Evolutionary conservation across 2,888 invertebrate species (phyloP).

Genomic region (Scaptomyza parva): DNA sequence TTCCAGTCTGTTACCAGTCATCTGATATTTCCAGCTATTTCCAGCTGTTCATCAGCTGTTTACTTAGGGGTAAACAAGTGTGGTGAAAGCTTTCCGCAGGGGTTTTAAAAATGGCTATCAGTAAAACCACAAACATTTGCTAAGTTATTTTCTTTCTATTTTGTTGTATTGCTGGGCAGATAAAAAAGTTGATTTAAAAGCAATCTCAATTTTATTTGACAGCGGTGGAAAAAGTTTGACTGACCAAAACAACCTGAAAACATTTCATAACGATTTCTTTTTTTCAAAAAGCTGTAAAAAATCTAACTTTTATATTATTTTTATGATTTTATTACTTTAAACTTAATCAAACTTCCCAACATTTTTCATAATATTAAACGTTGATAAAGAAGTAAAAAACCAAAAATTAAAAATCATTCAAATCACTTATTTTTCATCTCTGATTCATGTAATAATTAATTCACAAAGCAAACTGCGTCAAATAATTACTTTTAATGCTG

Average conservation of each 20-base stretch:
- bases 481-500: constrained; percentile 10
- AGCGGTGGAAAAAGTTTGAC: constrained; percentile 13
- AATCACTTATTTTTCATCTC: background rate
- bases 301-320: too few species aligned
- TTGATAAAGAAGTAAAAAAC: background rate
- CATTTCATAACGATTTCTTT: background rate
- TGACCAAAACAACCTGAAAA: background rate
- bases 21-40: constrained; percentile 66
- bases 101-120: constrained; percentile 3
- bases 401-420: background rate
- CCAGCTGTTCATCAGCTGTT: constrained; percentile 75
- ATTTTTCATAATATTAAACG: background rate
- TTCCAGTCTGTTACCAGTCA: constrained; percentile 36
- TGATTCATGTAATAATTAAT: constrained; percentile 19
- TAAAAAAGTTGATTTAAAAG: constrained; percentile 11
- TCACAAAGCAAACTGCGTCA: background rate
- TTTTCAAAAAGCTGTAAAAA: background rate
- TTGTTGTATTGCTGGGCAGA: constrained; percentile 13
- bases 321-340: too few species aligned
- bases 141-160: constrained; percentile 8
- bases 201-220: constrained; percentile 9
- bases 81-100: constrained; percentile 67
- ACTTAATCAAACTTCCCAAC: too few species aligned
- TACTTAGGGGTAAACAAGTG: constrained; percentile 27
- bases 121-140: constrained; percentile 30